phyloP scores from a whole-genome alignment of 2,888 invertebrate species.

The Mythimna impura region DNA sequence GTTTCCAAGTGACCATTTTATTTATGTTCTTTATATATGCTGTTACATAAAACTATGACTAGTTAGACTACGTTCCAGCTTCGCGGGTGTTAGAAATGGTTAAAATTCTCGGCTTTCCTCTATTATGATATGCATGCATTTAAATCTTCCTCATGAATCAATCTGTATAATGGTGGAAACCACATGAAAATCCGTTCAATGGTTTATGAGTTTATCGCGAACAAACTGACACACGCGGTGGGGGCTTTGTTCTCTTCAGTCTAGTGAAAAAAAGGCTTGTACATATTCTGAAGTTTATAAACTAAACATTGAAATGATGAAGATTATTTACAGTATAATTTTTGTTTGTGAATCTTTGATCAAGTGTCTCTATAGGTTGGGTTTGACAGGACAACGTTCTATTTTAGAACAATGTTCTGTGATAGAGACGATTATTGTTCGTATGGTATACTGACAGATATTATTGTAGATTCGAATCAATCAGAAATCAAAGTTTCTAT shows the following conservation, averaged over 20 bases:
- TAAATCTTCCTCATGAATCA: too few relatives aligned
- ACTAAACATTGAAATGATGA: not conserved
- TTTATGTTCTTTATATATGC: conserved; percentile 10
- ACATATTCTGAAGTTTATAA: conserved; percentile 6
- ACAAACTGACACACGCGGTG: too few relatives aligned
- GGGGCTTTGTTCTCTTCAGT: too few relatives aligned
- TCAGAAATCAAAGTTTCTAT: too few relatives aligned
- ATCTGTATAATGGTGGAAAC: too few relatives aligned
- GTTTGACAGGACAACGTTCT: not conserved
- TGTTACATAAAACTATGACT: not conserved
- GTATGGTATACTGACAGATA: too few relatives aligned
- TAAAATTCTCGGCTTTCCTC: too few relatives aligned
- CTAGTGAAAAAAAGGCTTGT: not conserved
- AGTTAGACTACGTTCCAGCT: not conserved
- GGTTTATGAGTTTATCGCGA: too few relatives aligned
- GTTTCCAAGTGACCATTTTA: conserved; percentile 6
- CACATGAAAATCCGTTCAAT: not conserved
- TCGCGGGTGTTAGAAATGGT: too few relatives aligned
- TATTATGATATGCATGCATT: too few relatives aligned
- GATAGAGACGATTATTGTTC: not conserved
- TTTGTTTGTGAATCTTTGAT: conserved; percentile 9
- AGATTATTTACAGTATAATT: not conserved
- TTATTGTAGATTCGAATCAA: too few relatives aligned
- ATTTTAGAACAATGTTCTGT: conserved; percentile 16
- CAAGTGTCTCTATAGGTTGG: conserved; percentile 18